A percentile compares a stretch with the other conserved stretches of the same genome.
Conservation (phyloP, 2,113 vertebrate genomes). For the Naja naja region DNA sequence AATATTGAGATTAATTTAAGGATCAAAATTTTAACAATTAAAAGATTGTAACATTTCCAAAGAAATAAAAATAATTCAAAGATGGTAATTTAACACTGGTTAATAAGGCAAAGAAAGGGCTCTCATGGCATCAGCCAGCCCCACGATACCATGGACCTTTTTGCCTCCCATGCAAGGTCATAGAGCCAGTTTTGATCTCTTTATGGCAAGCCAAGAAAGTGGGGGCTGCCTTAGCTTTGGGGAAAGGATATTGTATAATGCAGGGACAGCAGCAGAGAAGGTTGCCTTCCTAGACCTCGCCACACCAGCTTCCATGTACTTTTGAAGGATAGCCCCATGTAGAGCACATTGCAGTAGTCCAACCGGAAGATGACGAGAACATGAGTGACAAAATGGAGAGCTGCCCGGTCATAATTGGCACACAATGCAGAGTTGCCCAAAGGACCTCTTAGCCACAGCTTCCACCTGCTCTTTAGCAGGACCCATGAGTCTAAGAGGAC, state of each 20-base stretch:
- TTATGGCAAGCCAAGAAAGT: neutral
- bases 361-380: neutral
- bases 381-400: neutral
- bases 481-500: neutral
- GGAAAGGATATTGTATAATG: neutral
- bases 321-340: neutral
- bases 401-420: too few relatives aligned
- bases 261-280: neutral
- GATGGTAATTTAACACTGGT: neutral
- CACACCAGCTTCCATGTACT: neutral
- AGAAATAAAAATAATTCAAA: neutral
- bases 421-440: neutral
- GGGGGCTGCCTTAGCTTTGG: too few relatives aligned
- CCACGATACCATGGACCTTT: neutral
- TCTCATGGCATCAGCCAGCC: neutral
- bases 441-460: neutral
- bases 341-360: neutral
- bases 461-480: neutral
- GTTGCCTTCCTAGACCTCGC: neutral
- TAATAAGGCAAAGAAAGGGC: neutral
- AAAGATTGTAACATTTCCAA: neutral
- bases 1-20: neutral
- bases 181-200: neutral
- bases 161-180: too few relatives aligned
- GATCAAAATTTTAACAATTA: neutral